These are phyloP conservation scores for Okapia johnstoni DNA, from an alignment of 2,113 vertebrate species.

Conservation along the genomic window DNA sequence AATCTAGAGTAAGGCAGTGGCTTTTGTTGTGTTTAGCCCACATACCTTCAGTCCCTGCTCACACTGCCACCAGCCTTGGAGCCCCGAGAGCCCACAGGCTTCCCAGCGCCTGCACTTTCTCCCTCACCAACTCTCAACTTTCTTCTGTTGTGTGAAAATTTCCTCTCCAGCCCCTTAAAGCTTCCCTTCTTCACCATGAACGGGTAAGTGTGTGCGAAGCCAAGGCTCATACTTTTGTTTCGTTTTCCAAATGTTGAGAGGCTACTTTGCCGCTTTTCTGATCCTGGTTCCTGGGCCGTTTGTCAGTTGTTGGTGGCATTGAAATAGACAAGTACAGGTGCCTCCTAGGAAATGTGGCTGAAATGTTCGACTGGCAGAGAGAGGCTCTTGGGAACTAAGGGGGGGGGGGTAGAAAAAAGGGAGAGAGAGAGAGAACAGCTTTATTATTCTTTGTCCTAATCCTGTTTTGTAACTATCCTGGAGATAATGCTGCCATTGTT, in stretches of 20 bases:
- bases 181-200: slow-evolving; percentile 81
- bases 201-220: slow-evolving; percentile 88
- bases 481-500: slow-evolving; percentile 83
- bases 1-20: slow-evolving; percentile 93
- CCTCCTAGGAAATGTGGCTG: slow-evolving; percentile 58
- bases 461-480: slow-evolving; percentile 83
- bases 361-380: slow-evolving; percentile 45
- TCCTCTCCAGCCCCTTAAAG: slow-evolving; percentile 73
- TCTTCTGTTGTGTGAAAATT: slow-evolving; percentile 78
- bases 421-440: slow-evolving; percentile 52
- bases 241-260: slow-evolving; percentile 66
- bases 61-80: slow-evolving; percentile 81
- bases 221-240: slow-evolving; percentile 74
- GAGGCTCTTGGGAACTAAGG: slow-evolving; percentile 50
- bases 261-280: slow-evolving; percentile 41
- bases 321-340: slow-evolving; percentile 77
- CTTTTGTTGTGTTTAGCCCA: slow-evolving; percentile 98
- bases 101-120: slow-evolving; percentile 75
- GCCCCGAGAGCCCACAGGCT: slow-evolving; percentile 77
- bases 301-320: slow-evolving; percentile 36
- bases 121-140: slow-evolving; percentile 80
- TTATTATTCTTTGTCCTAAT: slow-evolving; percentile 80
- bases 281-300: slow-evolving; percentile 47
- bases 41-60: slow-evolving; percentile 94
- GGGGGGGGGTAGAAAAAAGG: not conserved